A percentile compares a stretch with the other conserved stretches of the same genome.
These are phyloP conservation scores for Champsocephalus esox DNA, from an alignment of 2,797 vertebrate species.

Conservation along the genomic window DNA sequence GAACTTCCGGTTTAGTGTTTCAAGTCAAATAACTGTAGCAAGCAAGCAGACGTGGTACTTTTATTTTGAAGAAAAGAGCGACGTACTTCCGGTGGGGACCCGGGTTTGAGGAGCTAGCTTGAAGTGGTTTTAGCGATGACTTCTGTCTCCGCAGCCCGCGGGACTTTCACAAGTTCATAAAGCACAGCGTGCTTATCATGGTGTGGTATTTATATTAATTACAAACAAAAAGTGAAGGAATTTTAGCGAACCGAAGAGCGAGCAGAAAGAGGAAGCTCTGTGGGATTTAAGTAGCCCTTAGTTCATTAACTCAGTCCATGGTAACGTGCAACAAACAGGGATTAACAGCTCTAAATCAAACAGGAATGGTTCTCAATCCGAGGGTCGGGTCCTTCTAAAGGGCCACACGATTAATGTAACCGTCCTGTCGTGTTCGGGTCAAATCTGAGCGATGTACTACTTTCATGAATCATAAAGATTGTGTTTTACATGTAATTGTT, in stretches of 20 bases:
- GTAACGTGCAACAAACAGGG: background rate
- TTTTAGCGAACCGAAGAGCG: background rate
- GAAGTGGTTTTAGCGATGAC: background rate
- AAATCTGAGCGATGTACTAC: too few species aligned
- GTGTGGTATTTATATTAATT: background rate
- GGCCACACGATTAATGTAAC: too few species aligned
- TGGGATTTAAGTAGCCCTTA: too few species aligned
- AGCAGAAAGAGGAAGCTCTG: background rate
- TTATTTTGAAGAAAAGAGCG: conserved; percentile 30
- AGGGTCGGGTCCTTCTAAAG: too few species aligned
- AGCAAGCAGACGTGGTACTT: accelerated
- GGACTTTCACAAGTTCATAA: background rate
- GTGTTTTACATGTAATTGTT: too few species aligned
- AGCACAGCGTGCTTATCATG: background rate
- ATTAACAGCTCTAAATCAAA: background rate
- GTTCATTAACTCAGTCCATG: background rate
- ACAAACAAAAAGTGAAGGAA: background rate
- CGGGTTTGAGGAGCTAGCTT: background rate
- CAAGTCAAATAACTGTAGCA: background rate
- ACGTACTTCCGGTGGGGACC: background rate
- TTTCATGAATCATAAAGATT: too few species aligned
- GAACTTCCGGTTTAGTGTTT: background rate
- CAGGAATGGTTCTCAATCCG: too few species aligned
- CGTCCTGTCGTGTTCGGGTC: too few species aligned
- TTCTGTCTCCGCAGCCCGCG: conserved; percentile 44